Base-by-base conservation (phyloP, 2,888 invertebrate species). In the Eupithecia abbreviata region DNA sequence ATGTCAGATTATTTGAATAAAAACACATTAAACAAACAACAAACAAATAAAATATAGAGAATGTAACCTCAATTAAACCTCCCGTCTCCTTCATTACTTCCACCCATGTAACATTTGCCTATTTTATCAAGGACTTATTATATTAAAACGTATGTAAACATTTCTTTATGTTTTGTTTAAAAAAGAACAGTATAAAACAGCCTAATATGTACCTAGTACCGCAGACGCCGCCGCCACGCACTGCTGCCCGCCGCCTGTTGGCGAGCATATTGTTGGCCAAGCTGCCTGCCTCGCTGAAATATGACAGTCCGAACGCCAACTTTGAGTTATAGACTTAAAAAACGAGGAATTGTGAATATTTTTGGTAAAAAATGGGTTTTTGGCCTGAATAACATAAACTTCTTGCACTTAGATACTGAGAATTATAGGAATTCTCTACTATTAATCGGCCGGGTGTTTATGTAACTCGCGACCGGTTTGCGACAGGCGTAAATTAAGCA, bases 221-320 rank as follows among this genome's bases (percentile, higher is more conserved):
- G 85, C 88, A 86, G 86, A 83, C 85, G 84, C 79, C 30, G 30
- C 30, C 84, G 82, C 81, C 80, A 80, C 78, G 78, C 82, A 73
- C 74, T 69, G 62, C 76, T 74, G 43, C 76, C 62, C 74, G 75
- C 75, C 80, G 80, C 83, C 84, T 87, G 86, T 87, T 85, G 85
- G 84, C 85, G 82, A 85, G 84, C 86, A 85, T 88, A 88, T 86
- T 86, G 88, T 87, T 86, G 81, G 79, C 81, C 82, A 85, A 65
- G 82, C 82, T 83, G 85, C 82, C 82, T 86, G 80, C 80, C 77
- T 78, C 79, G 78, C 82, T 86, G 84, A 86, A 86, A 87, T 85
- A 86, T 85, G 83, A 85, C 87, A 85, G 85, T 84, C 85, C 81
- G 81, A 85, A 86, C n/a, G 10, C n/a, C 67, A 67, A 85, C 86